Evolutionary conservation across 2,888 invertebrate species (phyloP).

Genomic region (Troilus luridus): DNA sequence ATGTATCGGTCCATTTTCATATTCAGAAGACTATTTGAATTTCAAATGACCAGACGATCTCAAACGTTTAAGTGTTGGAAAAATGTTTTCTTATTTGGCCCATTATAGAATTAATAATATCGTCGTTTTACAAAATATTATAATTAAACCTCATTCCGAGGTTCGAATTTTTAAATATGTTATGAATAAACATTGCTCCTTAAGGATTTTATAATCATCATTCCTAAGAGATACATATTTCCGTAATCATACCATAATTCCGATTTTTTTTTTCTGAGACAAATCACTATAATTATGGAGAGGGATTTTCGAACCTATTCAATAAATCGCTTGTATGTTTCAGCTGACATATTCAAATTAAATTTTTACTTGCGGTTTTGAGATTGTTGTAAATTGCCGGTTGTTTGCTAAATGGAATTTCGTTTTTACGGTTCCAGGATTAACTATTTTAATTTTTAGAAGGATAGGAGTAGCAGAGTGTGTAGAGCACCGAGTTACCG

Average conservation of each 20-base stretch:
- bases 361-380: neutral
- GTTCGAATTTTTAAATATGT: neutral
- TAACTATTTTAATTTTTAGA: too few relatives aligned
- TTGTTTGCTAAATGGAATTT: neutral
- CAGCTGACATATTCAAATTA: slow-evolving; percentile 5
- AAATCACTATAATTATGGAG: slow-evolving; percentile 1
- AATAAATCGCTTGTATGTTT: neutral
- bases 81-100: slow-evolving; percentile 5
- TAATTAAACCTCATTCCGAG: slow-evolving; percentile 10
- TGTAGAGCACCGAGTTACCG: too few relatives aligned
- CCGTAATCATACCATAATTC: neutral
- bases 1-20: slow-evolving; percentile 5
- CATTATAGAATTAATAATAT: slow-evolving; percentile 14
- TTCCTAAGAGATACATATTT: neutral
- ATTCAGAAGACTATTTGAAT: slow-evolving; percentile 1
- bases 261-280: neutral
- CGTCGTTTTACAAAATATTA: neutral
- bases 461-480: too few relatives aligned
- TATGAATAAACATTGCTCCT: slow-evolving; percentile 43
- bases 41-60: neutral
- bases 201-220: slow-evolving; percentile 15
- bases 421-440: neutral
- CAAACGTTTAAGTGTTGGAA: neutral
- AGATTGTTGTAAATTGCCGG: neutral
- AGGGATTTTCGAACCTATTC: neutral